Conservation (phyloP, 2,797 vertebrate species). For the Coregonus suidteri region DNA sequence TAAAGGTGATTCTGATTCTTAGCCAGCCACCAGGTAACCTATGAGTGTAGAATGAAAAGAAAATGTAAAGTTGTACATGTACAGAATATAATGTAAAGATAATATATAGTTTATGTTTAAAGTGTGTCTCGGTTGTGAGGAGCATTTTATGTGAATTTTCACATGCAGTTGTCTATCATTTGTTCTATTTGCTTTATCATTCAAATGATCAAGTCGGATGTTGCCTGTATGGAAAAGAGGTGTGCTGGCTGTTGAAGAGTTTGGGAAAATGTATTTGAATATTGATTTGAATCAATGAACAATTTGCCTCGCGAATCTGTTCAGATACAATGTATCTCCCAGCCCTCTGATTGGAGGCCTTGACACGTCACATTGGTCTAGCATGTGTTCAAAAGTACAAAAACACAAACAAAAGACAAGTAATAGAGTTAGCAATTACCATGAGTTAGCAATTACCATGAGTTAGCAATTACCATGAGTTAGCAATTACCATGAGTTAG, state of each 20-base stretch:
- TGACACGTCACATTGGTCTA: background rate
- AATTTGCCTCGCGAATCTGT: background rate
- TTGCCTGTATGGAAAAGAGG: background rate
- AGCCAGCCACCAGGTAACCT: too few relatives aligned
- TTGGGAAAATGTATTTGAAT: constrained; percentile 14
- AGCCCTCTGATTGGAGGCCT: background rate
- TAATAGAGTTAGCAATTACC: background rate
- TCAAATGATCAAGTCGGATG: background rate
- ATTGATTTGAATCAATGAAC: constrained; percentile 21
- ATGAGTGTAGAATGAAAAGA: too few relatives aligned
- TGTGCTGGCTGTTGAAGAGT: background rate
- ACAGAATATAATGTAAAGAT: too few relatives aligned
- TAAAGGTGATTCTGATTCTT: too few relatives aligned
- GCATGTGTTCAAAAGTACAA: background rate
- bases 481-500: too few relatives aligned
- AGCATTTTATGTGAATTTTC: background rate
- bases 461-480: too few relatives aligned
- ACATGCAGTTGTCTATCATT: background rate
- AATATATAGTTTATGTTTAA: too few relatives aligned
- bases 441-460: too few relatives aligned
- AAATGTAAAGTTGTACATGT: too few relatives aligned
- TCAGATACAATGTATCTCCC: background rate
- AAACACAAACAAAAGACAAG: background rate
- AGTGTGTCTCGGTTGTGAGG: background rate
- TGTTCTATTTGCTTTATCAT: constrained; percentile 11